These are phyloP conservation scores for Wiebesia pumilae DNA, from an alignment of 1,140 invertebrate genomes.

Conservation along the genomic window DNA sequence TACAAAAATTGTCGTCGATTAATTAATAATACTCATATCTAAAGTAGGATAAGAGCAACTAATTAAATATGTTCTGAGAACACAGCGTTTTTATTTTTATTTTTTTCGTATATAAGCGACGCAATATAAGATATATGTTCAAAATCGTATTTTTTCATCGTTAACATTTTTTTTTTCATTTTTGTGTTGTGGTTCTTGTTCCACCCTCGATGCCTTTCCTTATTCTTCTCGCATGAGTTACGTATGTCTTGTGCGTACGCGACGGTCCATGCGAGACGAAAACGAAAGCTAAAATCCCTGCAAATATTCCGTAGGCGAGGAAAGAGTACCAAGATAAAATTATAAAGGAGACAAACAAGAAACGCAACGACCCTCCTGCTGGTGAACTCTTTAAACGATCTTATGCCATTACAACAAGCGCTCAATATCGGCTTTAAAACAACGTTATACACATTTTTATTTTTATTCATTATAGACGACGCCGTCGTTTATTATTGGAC, in stretches of 20 bases:
- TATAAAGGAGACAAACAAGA: neutral
- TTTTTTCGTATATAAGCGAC: constrained; percentile 16
- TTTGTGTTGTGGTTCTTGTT: neutral
- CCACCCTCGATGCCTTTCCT: neutral
- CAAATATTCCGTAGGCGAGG: neutral
- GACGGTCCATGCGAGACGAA: too few relatives aligned
- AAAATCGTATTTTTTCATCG: neutral
- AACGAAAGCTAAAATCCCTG: neutral
- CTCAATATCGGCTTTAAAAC: neutral
- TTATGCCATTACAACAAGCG: neutral
- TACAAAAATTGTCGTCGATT: neutral
- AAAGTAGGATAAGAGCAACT: constrained; percentile 22
- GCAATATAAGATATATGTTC: neutral
- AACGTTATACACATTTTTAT: neutral
- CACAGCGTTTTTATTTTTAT: constrained; percentile 4
- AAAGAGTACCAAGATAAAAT: neutral
- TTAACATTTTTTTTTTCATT: neutral
- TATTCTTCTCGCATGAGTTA: neutral
- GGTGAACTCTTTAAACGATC: neutral
- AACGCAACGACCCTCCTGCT: neutral
- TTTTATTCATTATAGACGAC: constrained; percentile 18
- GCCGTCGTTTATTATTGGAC: too few relatives aligned
- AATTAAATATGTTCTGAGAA: constrained; percentile 32
- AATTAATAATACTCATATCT: neutral
- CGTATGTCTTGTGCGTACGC: too few relatives aligned